These are phyloP conservation scores for Acanthacorydalis orientalis DNA, from an alignment of 2,888 invertebrate genomes.

Conservation along the genomic window DNA sequence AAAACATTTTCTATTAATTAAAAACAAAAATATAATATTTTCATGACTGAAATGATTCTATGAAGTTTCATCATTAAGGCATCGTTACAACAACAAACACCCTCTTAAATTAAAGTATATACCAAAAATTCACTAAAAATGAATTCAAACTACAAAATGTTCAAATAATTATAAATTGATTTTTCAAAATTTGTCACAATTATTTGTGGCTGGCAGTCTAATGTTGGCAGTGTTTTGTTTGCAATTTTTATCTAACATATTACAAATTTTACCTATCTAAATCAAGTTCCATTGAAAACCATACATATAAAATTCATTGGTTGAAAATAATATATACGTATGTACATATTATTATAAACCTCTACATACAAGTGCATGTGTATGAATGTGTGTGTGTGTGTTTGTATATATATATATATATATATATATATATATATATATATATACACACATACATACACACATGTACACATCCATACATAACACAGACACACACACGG, in stretches of 20 bases:
- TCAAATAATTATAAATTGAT: background rate
- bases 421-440: too few species aligned
- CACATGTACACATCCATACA: background rate
- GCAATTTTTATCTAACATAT: background rate
- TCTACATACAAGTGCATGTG: background rate
- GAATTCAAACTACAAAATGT: background rate
- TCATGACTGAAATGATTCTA: too few species aligned
- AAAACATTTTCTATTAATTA: too few species aligned
- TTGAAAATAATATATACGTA: too few species aligned
- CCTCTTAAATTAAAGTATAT: background rate
- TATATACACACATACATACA: too few species aligned
- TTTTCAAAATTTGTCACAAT: slow-evolving; percentile 3
- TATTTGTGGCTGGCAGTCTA: slow-evolving; percentile 5
- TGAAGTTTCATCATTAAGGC: too few species aligned
- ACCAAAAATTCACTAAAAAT: background rate
- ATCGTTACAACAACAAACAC: background rate
- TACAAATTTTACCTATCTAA: slow-evolving; percentile 1
- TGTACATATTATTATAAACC: background rate
- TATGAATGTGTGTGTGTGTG: too few species aligned
- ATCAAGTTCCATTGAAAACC: background rate
- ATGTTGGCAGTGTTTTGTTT: slow-evolving; percentile 5
- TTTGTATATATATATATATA: too few species aligned
- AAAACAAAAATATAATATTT: too few species aligned
- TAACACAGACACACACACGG: background rate
- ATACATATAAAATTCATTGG: background rate